A percentile compares a stretch with the other conserved stretches of the same genome.
phyloP scores from a whole-genome alignment of 2,888 invertebrate genomes.

The Cataglyphis albicans region DNA sequence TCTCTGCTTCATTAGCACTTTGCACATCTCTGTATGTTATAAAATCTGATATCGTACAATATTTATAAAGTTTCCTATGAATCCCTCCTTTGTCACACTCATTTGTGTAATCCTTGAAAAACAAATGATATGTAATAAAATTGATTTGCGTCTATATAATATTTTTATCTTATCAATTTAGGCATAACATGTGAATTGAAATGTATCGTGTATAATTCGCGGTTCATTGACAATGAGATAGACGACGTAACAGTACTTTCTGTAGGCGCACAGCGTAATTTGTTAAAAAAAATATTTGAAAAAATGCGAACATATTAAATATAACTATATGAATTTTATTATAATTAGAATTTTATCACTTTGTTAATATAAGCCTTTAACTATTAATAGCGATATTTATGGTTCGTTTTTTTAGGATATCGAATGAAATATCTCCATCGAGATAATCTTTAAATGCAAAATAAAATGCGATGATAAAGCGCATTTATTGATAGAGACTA shows the following conservation, averaged over 20 bases:
- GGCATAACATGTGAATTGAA: constrained; percentile 15
- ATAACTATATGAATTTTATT: constrained; percentile 1
- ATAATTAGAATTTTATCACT: background rate
- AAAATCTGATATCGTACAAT: constrained; percentile 75
- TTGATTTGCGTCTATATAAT: background rate
- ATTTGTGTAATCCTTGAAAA: constrained; percentile 14
- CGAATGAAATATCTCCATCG: background rate
- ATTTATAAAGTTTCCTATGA: constrained; percentile 71
- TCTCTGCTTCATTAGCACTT: constrained; percentile 6
- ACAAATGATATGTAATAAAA: constrained; percentile 16
- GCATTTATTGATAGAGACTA: background rate
- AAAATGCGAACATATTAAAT: background rate
- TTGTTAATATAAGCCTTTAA: background rate
- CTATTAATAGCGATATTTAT: background rate
- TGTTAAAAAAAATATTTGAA: constrained; percentile 18
- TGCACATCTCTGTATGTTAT: constrained; percentile 45
- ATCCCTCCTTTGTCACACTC: constrained; percentile 19
- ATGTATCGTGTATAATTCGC: constrained; percentile 3
- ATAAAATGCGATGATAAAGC: constrained; percentile 14
- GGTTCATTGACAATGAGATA: background rate
- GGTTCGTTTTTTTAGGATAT: background rate
- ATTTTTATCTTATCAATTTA: constrained; percentile 20
- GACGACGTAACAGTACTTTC: constrained; percentile 15
- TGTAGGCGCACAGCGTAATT: constrained; percentile 10
- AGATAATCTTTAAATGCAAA: constrained; percentile 5